These are phyloP conservation scores for Cyanoderma ruficeps DNA, from an alignment of 2,113 vertebrate species.

Conservation along the genomic window DNA sequence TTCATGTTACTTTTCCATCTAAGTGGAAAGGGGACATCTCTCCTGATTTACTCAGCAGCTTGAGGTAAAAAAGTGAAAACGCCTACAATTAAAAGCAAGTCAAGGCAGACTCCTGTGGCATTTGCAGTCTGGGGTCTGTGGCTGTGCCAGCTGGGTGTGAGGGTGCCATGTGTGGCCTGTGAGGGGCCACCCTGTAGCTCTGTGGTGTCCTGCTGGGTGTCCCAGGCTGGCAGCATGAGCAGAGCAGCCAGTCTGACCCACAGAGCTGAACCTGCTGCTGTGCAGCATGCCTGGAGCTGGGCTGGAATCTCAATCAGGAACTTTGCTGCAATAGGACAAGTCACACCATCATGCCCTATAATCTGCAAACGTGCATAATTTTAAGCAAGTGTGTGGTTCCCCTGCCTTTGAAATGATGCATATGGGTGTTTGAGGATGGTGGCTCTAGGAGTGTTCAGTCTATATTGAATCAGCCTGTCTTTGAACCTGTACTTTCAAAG, in stretches of 20 bases:
- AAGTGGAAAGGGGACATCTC: background rate
- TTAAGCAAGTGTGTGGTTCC: background rate
- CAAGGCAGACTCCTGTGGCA: accelerated
- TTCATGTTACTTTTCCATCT: background rate
- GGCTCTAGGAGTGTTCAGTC: background rate
- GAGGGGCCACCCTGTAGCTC: background rate
- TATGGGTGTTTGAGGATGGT: background rate
- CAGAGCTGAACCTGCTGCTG: background rate
- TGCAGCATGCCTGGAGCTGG: accelerated
- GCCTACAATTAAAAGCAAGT: background rate
- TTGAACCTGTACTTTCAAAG: background rate
- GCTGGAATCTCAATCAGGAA: background rate
- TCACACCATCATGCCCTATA: background rate
- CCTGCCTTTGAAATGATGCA: background rate
- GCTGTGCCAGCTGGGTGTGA: accelerated
- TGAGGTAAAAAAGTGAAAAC: background rate
- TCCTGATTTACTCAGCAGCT: background rate
- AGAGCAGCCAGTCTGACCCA: accelerated
- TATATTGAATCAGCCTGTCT: background rate
- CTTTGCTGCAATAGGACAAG: background rate
- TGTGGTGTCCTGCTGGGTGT: background rate
- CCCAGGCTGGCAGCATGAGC: accelerated
- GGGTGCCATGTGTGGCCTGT: accelerated
- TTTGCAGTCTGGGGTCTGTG: background rate
- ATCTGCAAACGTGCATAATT: background rate